phyloP scores from a whole-genome alignment of 2,888 invertebrate genomes.

The Anthoptus insignis region DNA sequence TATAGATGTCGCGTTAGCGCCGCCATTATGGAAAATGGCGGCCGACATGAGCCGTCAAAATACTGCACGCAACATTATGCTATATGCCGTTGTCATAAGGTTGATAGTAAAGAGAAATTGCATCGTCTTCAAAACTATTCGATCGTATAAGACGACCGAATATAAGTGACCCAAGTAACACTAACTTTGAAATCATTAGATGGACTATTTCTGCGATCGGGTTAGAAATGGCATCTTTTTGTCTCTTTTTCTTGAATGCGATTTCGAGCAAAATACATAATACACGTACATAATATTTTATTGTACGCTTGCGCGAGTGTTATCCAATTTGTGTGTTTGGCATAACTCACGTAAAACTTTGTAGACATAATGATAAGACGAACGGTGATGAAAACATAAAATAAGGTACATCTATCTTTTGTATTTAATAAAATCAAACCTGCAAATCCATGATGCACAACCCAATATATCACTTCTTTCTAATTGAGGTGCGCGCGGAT shows the following conservation, averaged over 20 bases:
- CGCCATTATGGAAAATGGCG: conserved; percentile 83
- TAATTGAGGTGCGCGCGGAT: no score
- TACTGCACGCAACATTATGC: conserved; percentile 53
- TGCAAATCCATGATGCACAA: no score
- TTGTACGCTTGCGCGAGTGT: conserved; percentile 59
- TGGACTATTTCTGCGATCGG: conserved; percentile 58
- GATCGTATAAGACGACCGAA: conserved; percentile 72
- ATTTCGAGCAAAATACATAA: conserved; percentile 60
- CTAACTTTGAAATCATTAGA: conserved; percentile 49
- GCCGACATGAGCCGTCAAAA: conserved; percentile 71
- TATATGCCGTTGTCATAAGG: conserved; percentile 17
- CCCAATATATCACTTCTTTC: no score
- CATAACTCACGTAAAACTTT: conserved; percentile 46
- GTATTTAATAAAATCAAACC: no score
- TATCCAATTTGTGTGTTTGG: conserved; percentile 50
- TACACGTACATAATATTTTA: conserved; percentile 45
- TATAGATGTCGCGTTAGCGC: conserved; percentile 80
- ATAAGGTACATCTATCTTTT: neutral
- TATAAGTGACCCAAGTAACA: conserved; percentile 59
- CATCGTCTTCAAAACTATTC: conserved; percentile 61
- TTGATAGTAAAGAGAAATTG: conserved; percentile 47
- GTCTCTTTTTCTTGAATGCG: conserved; percentile 61
- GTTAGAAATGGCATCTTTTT: conserved; percentile 59
- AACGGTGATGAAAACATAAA: neutral
- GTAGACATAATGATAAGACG: conserved; percentile 29